Conservation (phyloP, 2,888 invertebrate genomes). For the Drosophila affinis region DNA sequence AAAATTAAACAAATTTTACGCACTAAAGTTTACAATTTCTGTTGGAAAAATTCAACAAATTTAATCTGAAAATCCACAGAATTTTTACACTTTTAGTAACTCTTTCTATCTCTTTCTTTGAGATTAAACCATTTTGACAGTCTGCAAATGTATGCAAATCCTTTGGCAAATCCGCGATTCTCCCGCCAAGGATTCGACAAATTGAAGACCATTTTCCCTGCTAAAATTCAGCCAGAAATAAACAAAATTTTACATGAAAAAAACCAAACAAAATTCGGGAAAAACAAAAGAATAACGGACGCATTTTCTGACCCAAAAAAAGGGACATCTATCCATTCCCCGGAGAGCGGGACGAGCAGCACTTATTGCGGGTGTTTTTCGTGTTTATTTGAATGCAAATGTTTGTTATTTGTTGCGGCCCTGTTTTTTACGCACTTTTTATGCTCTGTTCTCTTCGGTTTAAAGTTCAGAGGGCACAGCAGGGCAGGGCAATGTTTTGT, state of each 20-base stretch:
- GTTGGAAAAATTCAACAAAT: not conserved
- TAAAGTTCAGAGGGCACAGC: not conserved
- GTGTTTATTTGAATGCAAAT: slow-evolving; percentile 76
- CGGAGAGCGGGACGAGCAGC: slow-evolving; percentile 49
- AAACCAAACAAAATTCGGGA: slow-evolving; percentile 3
- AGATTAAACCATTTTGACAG: slow-evolving; percentile 30
- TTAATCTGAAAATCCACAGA: not conserved
- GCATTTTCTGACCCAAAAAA: slow-evolving; percentile 51
- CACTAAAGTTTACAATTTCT: no score
- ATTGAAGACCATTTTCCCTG: slow-evolving; percentile 32
- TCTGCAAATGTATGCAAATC: slow-evolving; percentile 32
- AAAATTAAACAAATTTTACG: not conserved
- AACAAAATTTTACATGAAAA: slow-evolving; percentile 38
- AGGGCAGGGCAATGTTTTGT: not conserved
- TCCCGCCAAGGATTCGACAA: slow-evolving; percentile 32
- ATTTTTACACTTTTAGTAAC: not conserved
- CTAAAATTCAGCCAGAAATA: slow-evolving; percentile 32
- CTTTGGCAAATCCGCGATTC: slow-evolving; percentile 31
- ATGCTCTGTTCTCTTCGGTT: slow-evolving; percentile 1
- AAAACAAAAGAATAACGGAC: slow-evolving; percentile 14
- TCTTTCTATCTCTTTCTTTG: slow-evolving; percentile 19
- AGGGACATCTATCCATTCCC: slow-evolving; percentile 47
- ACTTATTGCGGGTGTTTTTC: slow-evolving; percentile 25
- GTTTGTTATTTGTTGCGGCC: slow-evolving; percentile 68
- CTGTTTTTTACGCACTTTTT: slow-evolving; percentile 16